Evolutionary conservation across 1,140 invertebrate genomes (phyloP).

Genomic region (Brachionus rubens): DNA sequence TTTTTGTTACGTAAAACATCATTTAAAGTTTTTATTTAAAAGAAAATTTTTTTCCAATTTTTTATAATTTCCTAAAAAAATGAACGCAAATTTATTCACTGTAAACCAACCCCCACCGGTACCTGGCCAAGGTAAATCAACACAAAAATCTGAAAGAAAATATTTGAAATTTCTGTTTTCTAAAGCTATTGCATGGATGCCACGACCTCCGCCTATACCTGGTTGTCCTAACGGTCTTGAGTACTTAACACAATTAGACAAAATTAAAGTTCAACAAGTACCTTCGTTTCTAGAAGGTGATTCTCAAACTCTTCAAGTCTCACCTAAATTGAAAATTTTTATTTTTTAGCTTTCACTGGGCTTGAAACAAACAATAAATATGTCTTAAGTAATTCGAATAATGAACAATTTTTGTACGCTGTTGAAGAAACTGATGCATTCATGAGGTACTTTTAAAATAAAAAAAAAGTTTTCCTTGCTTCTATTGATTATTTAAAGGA

Average conservation of each 20-base stretch:
- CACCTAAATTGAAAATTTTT: neutral
- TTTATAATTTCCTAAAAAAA: no score
- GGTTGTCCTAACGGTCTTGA: constrained; percentile 85
- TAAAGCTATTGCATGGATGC: constrained; percentile 67
- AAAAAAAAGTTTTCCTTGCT: no score
- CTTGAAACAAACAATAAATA: constrained; percentile 86
- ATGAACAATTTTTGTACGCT: constrained; percentile 75
- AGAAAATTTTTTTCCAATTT: no score
- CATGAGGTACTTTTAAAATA: no score
- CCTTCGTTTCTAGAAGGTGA: constrained; percentile 76
- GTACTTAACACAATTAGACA: constrained; percentile 84
- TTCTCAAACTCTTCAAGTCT: neutral
- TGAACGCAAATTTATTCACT: no score
- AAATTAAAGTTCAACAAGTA: constrained; percentile 80
- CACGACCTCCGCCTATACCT: constrained; percentile 67
- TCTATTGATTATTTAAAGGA: constrained; percentile 65
- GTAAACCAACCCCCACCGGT: no score
- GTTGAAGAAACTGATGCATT: constrained; percentile 68
- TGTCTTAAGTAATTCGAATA: constrained; percentile 68
- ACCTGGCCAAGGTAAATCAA: no score
- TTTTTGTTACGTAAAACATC: no score
- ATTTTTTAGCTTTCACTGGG: constrained; percentile 67
- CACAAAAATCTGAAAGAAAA: no score
- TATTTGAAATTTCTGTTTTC: no score
- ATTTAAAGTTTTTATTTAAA: no score